A percentile compares a stretch with the other conserved stretches of the same genome.
Evolutionary conservation across 2,888 invertebrate species (phyloP).

Genomic region (Mechanitis mazaeus): DNA sequence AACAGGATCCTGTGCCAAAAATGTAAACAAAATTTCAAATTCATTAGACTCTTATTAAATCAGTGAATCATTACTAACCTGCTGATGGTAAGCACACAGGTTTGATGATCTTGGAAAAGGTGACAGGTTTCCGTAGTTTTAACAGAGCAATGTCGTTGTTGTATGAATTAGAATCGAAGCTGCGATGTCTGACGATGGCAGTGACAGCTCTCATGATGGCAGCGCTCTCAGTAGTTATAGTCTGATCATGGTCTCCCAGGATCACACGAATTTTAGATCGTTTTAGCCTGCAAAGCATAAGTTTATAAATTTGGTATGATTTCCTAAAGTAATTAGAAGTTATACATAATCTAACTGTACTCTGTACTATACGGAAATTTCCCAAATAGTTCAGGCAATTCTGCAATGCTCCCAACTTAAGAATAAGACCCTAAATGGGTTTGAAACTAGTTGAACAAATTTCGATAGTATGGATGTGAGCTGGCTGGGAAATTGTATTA

Average conservation of each 20-base stretch:
- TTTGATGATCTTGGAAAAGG: slow-evolving; percentile 83
- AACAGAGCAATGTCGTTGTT: slow-evolving; percentile 91
- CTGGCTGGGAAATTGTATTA: no score
- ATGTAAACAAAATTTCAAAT: no score
- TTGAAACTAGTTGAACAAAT: no score
- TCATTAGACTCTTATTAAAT: no score
- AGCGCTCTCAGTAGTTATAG: slow-evolving; percentile 84
- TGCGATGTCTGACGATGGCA: slow-evolving; percentile 85
- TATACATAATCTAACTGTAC: no score
- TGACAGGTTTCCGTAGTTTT: slow-evolving; percentile 85
- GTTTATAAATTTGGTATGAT: neutral
- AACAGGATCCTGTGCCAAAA: no score
- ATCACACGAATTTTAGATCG: slow-evolving; percentile 88
- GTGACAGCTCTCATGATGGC: slow-evolving; percentile 90
- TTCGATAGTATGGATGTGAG: no score
- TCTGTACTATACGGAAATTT: no score
- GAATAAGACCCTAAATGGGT: no score
- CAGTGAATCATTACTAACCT: slow-evolving; percentile 63
- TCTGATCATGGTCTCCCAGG: slow-evolving; percentile 90
- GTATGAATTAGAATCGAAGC: slow-evolving; percentile 90
- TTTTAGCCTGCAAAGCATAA: slow-evolving; percentile 77
- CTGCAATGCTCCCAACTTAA: no score
- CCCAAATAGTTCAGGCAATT: no score
- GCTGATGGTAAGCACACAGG: slow-evolving; percentile 87
- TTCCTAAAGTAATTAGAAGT: no score